phyloP scores from a whole-genome alignment of 2,113 vertebrate genomes.

The Sander lucioperca region DNA sequence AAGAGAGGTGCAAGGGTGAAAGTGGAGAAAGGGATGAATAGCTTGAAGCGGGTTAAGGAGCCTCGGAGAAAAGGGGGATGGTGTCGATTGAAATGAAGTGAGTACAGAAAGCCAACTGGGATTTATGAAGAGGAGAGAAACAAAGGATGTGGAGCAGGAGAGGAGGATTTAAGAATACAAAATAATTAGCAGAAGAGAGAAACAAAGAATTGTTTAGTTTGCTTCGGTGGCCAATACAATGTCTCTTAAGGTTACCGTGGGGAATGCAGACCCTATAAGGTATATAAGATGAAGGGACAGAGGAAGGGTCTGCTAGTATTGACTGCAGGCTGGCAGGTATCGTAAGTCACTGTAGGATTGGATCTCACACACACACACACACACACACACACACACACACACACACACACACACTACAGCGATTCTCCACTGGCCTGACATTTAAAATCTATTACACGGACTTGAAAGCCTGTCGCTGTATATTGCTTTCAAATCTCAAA shows the following conservation, averaged over 20 bases:
- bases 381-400: constrained; percentile 4
- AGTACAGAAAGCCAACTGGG: background rate
- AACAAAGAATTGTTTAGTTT: constrained; percentile 13
- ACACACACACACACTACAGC: background rate
- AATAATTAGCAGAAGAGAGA: constrained; percentile 26
- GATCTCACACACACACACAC: constrained; percentile 14
- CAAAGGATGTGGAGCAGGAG: constrained; percentile 1
- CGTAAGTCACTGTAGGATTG: constrained; percentile 26
- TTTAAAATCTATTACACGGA: constrained; percentile 65
- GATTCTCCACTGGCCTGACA: constrained; percentile 50
- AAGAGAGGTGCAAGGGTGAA: background rate
- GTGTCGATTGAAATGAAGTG: constrained; percentile 33
- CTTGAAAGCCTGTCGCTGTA: constrained; percentile 51
- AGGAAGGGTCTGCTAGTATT: constrained; percentile 16
- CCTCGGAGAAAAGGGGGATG: background rate
- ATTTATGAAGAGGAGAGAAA: constrained; percentile 17
- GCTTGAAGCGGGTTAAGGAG: constrained; percentile 28
- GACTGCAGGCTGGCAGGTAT: constrained; percentile 41
- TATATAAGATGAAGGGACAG: constrained; percentile 28
- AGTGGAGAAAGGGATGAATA: constrained; percentile 32
- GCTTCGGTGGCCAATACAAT: background rate
- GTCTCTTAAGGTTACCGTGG: constrained; percentile 26
- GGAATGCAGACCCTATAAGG: constrained; percentile 22
- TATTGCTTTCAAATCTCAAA: constrained; percentile 53
- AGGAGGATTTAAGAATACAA: constrained; percentile 5